Evolutionary conservation across 2,888 invertebrate genomes (phyloP).

Genomic region (Drosophila phalerata): DNA sequence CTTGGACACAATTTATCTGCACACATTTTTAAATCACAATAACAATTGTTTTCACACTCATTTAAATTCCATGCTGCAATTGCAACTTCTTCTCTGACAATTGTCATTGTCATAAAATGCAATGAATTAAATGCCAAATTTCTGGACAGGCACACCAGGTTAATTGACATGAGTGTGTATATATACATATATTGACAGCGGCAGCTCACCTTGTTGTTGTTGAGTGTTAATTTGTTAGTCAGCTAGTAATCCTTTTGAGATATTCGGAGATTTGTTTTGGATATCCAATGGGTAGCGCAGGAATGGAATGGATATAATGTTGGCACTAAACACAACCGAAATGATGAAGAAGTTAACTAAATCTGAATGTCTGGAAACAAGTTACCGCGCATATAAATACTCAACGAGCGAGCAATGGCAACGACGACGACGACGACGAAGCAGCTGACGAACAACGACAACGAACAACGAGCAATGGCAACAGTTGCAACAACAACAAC

Average conservation of each 20-base stretch:
- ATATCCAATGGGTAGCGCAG: constrained; percentile 60
- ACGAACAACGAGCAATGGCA: constrained; percentile 26
- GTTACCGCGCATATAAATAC: constrained; percentile 83
- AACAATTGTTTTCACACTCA: constrained; percentile 53
- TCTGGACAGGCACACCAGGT: not conserved
- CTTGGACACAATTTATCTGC: constrained; percentile 41
- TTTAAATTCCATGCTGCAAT: constrained; percentile 64
- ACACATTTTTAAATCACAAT: constrained; percentile 49
- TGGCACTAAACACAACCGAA: constrained; percentile 69
- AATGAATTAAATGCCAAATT: constrained; percentile 27
- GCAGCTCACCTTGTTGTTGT: constrained; percentile 64
- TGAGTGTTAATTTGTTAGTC: constrained; percentile 58
- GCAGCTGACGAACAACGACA: constrained; percentile 44
- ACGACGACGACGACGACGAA: constrained; percentile 36
- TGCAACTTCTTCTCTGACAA: constrained; percentile 17
- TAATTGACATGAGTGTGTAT: not conserved
- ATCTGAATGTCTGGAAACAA: constrained; percentile 84
- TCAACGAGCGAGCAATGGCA: constrained; percentile 24
- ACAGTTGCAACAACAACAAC: constrained; percentile 15
- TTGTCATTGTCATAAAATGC: constrained; percentile 22
- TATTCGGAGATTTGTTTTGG: constrained; percentile 18
- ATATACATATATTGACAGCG: constrained; percentile 8
- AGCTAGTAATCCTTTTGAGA: constrained; percentile 61
- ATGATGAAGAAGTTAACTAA: constrained; percentile 80
- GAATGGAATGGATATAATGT: constrained; percentile 17